Conservation (phyloP, 2,113 vertebrate species). For the Bubo blakistoni region DNA sequence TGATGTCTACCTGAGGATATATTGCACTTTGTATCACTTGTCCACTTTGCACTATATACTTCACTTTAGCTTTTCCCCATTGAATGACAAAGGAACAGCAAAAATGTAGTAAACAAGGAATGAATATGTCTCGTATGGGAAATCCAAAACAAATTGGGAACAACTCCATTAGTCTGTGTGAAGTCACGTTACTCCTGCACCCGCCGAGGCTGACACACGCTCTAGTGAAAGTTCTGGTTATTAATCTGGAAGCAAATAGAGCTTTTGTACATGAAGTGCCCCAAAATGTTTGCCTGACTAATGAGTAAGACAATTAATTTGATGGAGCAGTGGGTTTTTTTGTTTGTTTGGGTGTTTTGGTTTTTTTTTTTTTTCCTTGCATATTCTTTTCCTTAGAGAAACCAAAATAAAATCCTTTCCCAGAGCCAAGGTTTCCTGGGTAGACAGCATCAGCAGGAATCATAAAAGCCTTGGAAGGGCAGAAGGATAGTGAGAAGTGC, state of each 20-base stretch:
- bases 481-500: neutral
- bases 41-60: neutral
- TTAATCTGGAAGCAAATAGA: neutral
- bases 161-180: fast-evolving
- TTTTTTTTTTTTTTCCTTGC: neutral
- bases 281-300: neutral
- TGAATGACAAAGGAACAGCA: neutral
- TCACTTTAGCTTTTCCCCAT: neutral
- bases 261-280: neutral
- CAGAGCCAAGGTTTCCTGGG: neutral
- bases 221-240: neutral
- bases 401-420: neutral
- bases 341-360: too few species aligned
- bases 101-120: neutral
- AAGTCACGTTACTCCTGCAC: neutral
- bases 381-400: neutral
- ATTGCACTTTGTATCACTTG: fast-evolving
- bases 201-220: fast-evolving
- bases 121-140: neutral
- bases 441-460: neutral
- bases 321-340: neutral
- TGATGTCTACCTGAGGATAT: neutral
- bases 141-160: neutral
- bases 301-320: neutral
- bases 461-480: neutral